Evolutionary conservation across 2,888 invertebrate genomes (phyloP), one percentile per base, ranked within the genome.

Genomic region (Erannis defoliaria): DNA sequence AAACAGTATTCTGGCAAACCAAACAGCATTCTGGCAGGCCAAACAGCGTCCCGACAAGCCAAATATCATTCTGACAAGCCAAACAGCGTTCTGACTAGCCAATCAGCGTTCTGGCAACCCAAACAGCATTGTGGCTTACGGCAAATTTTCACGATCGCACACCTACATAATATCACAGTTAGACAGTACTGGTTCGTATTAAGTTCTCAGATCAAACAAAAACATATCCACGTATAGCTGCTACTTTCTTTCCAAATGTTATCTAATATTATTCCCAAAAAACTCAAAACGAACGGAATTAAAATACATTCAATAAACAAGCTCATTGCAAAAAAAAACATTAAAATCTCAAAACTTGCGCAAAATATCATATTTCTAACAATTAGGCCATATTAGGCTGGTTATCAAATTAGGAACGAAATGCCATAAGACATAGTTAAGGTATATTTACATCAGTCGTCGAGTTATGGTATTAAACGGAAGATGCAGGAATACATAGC

Each of bases 371-470:
- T 31, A 53, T 26, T 31, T 50, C 42, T 35, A 33, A 45, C 18
- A 40, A 61, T 55, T 61, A 61, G 61, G 55, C 61, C 50, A 19
- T 50, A 18, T 38, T 26, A 55, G 42, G 29, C 54, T 43, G 43
- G 43, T 49, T 60, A 51, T 40, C 38, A 43, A 49, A 50, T 45
- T 46, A 61, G 50, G 61, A 61, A 55, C 55, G 31, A 61, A 61
- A 60, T 18, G 42, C 19, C 42, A 29, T 51, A 58, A 51, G 46
- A 58, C 21, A 45, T 33, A 23, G 43, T 50, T 50, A 19, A 42
- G n/a, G 16, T 8, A 40, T 51, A 48, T 46, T 53, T 40, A 60
- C 33, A 53, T 54, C 54, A 54, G 48, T 60, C 53, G 59, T 42
- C 16, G 35, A 19, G 12, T 21, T 48, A 29, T 21, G 19, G 23